Percentiles rank a stretch among this genome's conserved stretches.
Evolutionary conservation across 2,888 invertebrate species (phyloP).

Genomic region (Chirona hameri): DNA sequence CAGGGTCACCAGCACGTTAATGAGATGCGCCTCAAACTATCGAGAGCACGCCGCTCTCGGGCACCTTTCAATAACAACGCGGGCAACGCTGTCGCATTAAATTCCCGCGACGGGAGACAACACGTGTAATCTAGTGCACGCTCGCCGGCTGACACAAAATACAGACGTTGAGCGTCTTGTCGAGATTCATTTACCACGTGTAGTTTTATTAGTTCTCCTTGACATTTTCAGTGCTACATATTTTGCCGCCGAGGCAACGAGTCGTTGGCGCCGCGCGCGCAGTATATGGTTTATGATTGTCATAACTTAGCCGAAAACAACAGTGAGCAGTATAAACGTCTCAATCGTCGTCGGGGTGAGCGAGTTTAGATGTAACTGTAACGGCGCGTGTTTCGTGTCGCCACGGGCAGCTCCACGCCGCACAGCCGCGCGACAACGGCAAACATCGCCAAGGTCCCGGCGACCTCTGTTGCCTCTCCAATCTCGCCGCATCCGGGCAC

Average conservation of each 20-base stretch:
- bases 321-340: conserved; percentile 12
- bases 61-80: background rate
- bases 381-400: background rate
- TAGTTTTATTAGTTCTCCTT: conserved; percentile 7
- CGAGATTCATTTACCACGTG: conserved; percentile 25
- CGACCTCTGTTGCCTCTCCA: background rate
- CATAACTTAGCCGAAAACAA: conserved; percentile 24
- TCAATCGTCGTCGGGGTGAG: conserved; percentile 1
- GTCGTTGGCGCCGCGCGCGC: background rate
- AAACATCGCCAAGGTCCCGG: too few relatives aligned
- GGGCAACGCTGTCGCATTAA: background rate
- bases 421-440: too few relatives aligned
- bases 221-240: conserved; percentile 27
- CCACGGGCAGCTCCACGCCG: too few relatives aligned
- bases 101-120: background rate
- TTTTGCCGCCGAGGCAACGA: background rate
- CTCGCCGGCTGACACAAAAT: background rate
- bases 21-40: background rate
- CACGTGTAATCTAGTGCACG: conserved; percentile 10
- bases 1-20: background rate
- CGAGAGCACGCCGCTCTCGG: background rate
- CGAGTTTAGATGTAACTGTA: conserved; percentile 13
- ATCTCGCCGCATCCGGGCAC: background rate
- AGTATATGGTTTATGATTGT: conserved; percentile 22
- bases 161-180: conserved; percentile 1